Base-by-base conservation (phyloP, 92 coral and sea anemone genomes). In the Epizoanthus ramosus region DNA sequence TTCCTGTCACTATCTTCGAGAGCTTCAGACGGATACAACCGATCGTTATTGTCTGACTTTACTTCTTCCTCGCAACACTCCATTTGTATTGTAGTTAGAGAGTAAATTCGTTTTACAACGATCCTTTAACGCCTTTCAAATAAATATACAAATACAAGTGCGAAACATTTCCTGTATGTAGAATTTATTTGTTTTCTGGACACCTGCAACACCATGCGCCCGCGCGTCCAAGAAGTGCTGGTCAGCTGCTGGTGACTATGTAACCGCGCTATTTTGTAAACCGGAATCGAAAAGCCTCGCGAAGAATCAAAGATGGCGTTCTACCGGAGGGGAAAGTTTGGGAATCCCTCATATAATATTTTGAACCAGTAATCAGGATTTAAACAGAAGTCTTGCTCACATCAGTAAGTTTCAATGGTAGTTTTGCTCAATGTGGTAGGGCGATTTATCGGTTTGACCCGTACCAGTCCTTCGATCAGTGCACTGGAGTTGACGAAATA, bases 231-330 rank as follows among this genome's bases (percentile, higher is more conserved):
- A 14, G 57, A 2, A 10, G 18, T 14, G 63, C 14, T 39, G 59
- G 82, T 41, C 82, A 77, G 82, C 71, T 21, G 7, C 7, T 21
- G 69, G 22, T 35, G 13, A 54, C 81, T 59, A 4, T 59, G 81
- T 59, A 76, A 60, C 81, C 81, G 58, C 82, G 71, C 47, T 24
- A 12, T 19, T 41, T 39, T 37, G 8, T 37, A 47, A 47, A 47
- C 81, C 56, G 68, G 58, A 61, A 61, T 47, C 53, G 53, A 47
- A 47, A 53, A n/a, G n/a, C n/a, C 18, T 33, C 10, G 10, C 10
- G 57, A 70, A 6, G 22, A 73, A 73, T 50, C 53, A 19, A 77
- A 77, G 71, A 77, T 77, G 82, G 82, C 82, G 70, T 33, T 7
- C 41, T 41, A 22, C 58, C n/a, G n/a, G n/a, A 18, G 23, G 41